Percentiles rank a stretch among this genome's conserved stretches.
phyloP scores from a whole-genome alignment of 2,888 invertebrate species.

The Allolobophora icterica region DNA sequence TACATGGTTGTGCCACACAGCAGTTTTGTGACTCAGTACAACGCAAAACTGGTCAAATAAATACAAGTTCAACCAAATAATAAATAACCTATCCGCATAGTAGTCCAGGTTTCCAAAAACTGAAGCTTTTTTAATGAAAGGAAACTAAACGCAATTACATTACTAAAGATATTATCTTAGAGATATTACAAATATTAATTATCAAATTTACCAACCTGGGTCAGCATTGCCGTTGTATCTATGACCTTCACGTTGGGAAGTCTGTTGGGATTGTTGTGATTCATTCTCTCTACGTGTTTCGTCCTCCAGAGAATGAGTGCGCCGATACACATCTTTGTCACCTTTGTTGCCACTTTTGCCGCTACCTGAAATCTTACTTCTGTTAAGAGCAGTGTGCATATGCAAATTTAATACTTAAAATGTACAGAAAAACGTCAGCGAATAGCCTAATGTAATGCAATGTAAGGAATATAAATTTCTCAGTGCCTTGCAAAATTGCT shows the following conservation, averaged over 20 bases:
- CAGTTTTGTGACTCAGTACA: too few relatives aligned
- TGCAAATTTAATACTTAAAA: not conserved
- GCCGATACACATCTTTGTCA: not conserved
- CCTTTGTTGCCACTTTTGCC: not conserved
- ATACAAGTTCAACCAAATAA: too few relatives aligned
- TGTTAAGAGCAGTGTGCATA: not conserved
- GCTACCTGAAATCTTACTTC: not conserved
- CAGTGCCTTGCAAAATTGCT: too few relatives aligned
- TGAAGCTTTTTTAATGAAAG: not conserved
- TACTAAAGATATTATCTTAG: too few relatives aligned
- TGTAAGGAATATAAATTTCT: too few relatives aligned
- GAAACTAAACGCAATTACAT: not conserved
- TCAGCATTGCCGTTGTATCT: not conserved
- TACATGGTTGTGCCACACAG: too few relatives aligned
- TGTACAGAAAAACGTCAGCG: not conserved
- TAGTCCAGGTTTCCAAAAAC: too few relatives aligned
- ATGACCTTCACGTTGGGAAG: not conserved
- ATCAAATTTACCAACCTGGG: not conserved
- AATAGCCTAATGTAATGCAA: not conserved
- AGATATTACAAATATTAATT: too few relatives aligned
- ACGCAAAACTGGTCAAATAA: too few relatives aligned
- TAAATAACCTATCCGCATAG: too few relatives aligned
- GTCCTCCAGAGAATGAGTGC: not conserved
- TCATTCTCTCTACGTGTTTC: not conserved
- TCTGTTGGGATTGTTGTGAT: not conserved